phyloP scores from a whole-genome alignment of 1,140 invertebrate genomes.

The Doryteuthis pealeii region DNA sequence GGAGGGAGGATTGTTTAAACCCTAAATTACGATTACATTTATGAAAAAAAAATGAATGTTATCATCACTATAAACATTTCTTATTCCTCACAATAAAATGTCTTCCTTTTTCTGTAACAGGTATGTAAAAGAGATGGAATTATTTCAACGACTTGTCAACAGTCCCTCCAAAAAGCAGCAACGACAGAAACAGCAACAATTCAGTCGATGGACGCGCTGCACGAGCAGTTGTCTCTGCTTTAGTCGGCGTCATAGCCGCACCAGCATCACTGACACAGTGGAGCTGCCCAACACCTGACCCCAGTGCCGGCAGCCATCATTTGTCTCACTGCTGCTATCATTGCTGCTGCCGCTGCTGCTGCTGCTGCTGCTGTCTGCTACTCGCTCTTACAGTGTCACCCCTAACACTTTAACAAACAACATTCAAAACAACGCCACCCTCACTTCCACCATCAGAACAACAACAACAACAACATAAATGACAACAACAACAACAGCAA shows the following conservation, averaged over 20 bases:
- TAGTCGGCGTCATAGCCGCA: conserved; percentile 25
- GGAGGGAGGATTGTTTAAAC: too few relatives aligned
- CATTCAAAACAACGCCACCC: too few relatives aligned
- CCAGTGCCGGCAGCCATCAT: background rate
- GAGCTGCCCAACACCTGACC: conserved; percentile 19
- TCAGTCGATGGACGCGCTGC: conserved; percentile 36
- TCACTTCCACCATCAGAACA: too few relatives aligned
- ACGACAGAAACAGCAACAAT: conserved; percentile 36
- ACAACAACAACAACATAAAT: too few relatives aligned
- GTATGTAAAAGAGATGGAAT: conserved; percentile 41
- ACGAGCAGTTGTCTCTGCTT: conserved; percentile 45
- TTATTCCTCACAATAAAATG: too few relatives aligned
- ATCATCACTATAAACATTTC: too few relatives aligned
- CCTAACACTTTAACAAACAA: too few relatives aligned
- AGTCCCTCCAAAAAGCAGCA: conserved; percentile 30
- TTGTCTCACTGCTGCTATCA: background rate
- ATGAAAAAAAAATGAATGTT: too few relatives aligned
- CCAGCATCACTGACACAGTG: conserved; percentile 20
- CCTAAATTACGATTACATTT: too few relatives aligned
- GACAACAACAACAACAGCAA: too few relatives aligned
- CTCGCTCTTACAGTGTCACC: background rate
- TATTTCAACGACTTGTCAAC: conserved; percentile 28
- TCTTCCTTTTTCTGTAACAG: too few relatives aligned
- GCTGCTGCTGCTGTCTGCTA: conserved; percentile 14
- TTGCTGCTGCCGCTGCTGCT: conserved; percentile 14